These are phyloP conservation scores for Platygyra sinensis DNA, from an alignment of 64 coral and sea anemone species.

Conservation along the genomic window DNA sequence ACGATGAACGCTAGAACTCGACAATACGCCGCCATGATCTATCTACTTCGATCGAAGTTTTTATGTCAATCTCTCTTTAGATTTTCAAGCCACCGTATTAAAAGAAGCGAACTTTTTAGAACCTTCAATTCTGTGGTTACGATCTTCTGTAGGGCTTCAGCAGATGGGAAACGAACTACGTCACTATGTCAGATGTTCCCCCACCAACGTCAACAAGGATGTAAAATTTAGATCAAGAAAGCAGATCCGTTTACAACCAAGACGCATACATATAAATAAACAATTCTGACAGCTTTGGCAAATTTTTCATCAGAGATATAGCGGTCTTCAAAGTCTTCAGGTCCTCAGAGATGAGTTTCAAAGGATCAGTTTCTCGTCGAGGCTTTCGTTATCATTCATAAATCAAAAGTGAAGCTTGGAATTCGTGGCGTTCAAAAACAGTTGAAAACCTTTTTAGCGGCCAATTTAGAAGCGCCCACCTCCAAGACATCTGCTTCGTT, in stretches of 20 bases:
- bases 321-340: slow-evolving; percentile 12
- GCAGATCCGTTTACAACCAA: neutral
- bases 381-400: neutral
- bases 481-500: neutral
- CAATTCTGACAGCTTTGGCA: slow-evolving; percentile 1
- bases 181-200: neutral
- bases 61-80: neutral
- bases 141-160: neutral
- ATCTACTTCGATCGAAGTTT: neutral
- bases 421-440: neutral
- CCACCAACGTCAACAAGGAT: neutral
- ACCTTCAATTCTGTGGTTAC: too few relatives aligned
- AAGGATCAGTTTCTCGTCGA: neutral
- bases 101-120: neutral
- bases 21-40: neutral
- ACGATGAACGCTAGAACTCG: slow-evolving; percentile 1
- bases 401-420: neutral
- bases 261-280: neutral
- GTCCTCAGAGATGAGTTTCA: neutral
- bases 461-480: neutral
- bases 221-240: too few relatives aligned
- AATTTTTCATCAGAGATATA: slow-evolving; percentile 18
- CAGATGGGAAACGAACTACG: neutral
- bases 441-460: neutral
- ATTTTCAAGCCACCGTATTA: neutral